Base-by-base conservation (phyloP, 1,140 invertebrate species). In the Asobara japonica region DNA sequence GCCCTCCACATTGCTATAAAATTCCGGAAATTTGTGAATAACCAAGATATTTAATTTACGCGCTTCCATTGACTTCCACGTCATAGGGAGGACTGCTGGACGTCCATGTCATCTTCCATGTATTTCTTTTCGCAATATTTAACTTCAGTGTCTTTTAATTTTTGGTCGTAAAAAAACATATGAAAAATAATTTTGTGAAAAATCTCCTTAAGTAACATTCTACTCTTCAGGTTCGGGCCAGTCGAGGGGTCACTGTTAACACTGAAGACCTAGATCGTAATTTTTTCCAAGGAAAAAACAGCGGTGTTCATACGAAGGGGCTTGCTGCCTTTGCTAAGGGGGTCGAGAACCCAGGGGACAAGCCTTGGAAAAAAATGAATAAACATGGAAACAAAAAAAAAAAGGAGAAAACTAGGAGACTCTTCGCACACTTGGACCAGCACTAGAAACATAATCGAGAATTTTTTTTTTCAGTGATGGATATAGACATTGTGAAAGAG, bases 361-460 rank as follows among this genome's bases (percentile, higher is more conserved):
- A 97, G 86, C 94, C 95, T 4, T 96, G 95, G 94, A 96, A 96
- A 79, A 91, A 91, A 78, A 88, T 91, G 3, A 93, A 94, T 78
- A 93, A 90, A 84, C 94, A 95, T 81, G 88, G 90, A 18, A 95
- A 95, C 80, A 92, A 93, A 78, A 94, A 95, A 64, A 96, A 96
- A 80, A 91, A 91, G 75, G 94, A 97, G 81, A 98, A 98, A 84
- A 81, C 95, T n/a, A 89, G 95, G 79, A 89, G 93, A 82, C 88
- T 94, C 20, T 95, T 95, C 84, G 88, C 90, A 33, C 91, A 96
- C 87, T 89, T 96, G 60, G 94, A 95, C 85, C 89, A 93, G 83
- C 92, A 94, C 82, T 93, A 80, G 88, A 64, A n/a, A n/a, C n/a
- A n/a, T n/a, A 62, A 45, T 33, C 25, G 45, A 18, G 18, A n/a